These are phyloP conservation scores for Paramacrobiotus metropolitanus DNA, from an alignment of 1,140 invertebrate species.

Conservation along the genomic window DNA sequence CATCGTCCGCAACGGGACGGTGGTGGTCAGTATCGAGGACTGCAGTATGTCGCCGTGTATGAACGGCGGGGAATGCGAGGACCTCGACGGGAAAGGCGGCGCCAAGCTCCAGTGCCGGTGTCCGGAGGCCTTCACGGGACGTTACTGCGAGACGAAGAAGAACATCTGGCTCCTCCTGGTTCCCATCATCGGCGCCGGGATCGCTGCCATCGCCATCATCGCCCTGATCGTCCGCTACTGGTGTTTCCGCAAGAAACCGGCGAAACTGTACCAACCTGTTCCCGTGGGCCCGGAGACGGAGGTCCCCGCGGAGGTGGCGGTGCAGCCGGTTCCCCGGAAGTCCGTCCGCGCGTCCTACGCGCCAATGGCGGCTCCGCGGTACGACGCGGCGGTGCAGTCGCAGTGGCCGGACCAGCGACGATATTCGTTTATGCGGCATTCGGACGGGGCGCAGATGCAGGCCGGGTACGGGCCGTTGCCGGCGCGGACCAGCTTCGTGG, in stretches of 20 bases:
- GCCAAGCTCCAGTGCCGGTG: background rate
- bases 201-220: background rate
- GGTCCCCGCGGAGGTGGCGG: too few relatives aligned
- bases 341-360: too few relatives aligned
- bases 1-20: background rate
- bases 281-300: too few relatives aligned
- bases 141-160: conserved; percentile 3
- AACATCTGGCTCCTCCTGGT: background rate
- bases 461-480: too few relatives aligned
- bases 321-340: too few relatives aligned
- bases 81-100: background rate
- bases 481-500: too few relatives aligned
- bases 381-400: too few relatives aligned
- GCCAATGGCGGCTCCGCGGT: too few relatives aligned
- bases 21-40: background rate
- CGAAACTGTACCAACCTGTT: too few relatives aligned
- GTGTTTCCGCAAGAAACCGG: background rate
- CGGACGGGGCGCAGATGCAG: too few relatives aligned
- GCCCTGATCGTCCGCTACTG: background rate
- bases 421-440: too few relatives aligned
- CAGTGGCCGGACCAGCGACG: too few relatives aligned
- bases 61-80: conserved; percentile 3
- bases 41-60: background rate
- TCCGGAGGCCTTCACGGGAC: background rate
- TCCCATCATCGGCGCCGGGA: background rate